Conservation (phyloP, 2,888 invertebrate genomes). For the Erebia palarica region DNA sequence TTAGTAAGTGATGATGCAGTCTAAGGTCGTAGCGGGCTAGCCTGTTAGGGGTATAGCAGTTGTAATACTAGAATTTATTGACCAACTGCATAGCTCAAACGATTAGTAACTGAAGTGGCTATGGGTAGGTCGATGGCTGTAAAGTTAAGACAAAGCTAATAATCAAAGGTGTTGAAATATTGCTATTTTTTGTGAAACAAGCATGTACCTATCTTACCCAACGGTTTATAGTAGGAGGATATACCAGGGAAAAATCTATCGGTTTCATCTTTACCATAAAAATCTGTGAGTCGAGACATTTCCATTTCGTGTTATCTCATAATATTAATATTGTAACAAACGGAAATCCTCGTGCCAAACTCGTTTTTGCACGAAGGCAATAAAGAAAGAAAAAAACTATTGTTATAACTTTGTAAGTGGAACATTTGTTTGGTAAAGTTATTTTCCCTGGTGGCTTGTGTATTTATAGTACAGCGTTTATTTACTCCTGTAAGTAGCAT, state of each 20-base stretch:
- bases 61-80: too few relatives aligned
- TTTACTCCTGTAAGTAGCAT: conserved; percentile 3
- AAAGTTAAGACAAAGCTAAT: too few relatives aligned
- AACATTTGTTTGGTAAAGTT: conserved; percentile 24
- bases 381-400: conserved; percentile 14
- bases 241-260: background rate
- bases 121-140: too few relatives aligned
- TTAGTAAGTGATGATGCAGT: too few relatives aligned
- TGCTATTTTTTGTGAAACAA: too few relatives aligned
- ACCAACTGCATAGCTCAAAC: too few relatives aligned
- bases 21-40: too few relatives aligned
- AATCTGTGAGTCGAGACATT: background rate
- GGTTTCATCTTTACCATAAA: background rate
- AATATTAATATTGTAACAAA: conserved; percentile 5
- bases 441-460: conserved; percentile 8
- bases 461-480: conserved; percentile 1
- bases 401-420: conserved; percentile 22
- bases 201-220: too few relatives aligned
- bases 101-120: too few relatives aligned
- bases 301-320: background rate
- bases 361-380: conserved; percentile 3
- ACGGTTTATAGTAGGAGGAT: too few relatives aligned
- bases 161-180: too few relatives aligned
- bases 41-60: too few relatives aligned
- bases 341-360: conserved; percentile 5